phyloP scores from a whole-genome alignment of 1,140 invertebrate genomes.

The Mactra quadrangularis region DNA sequence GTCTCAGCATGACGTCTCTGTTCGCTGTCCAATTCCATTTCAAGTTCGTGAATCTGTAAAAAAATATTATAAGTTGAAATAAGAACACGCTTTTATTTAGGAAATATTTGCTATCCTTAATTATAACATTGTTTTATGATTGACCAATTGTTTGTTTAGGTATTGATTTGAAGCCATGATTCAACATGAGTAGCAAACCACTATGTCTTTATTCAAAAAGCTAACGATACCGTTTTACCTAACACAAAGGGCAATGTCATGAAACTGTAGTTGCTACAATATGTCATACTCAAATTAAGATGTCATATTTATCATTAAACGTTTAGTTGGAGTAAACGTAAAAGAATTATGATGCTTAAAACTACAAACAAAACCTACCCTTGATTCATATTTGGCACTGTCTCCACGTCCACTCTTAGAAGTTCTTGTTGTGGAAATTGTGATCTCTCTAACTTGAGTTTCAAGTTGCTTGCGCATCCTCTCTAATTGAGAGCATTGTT shows the following conservation, averaged over 20 bases:
- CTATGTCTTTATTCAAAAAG: background rate
- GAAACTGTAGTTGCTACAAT: no score
- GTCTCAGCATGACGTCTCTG: slow-evolving; percentile 95
- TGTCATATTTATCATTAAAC: no score
- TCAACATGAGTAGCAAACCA: background rate
- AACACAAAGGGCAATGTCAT: no score
- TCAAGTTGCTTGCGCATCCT: slow-evolving; percentile 98
- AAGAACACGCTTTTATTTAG: background rate
- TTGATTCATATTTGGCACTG: slow-evolving; percentile 85
- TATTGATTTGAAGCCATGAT: background rate
- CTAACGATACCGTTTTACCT: background rate
- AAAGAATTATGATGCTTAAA: background rate
- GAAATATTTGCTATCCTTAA: background rate
- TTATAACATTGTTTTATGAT: background rate
- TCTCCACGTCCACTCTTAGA: slow-evolving; percentile 97
- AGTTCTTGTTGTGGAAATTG: slow-evolving; percentile 94
- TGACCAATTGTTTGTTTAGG: background rate
- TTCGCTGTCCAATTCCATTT: slow-evolving; percentile 98
- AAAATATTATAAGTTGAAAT: background rate
- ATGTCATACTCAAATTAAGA: no score
- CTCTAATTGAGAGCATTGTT: slow-evolving; percentile 98
- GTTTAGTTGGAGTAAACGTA: background rate
- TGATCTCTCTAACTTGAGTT: slow-evolving; percentile 98
- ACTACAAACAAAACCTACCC: no score
- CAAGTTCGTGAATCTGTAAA: slow-evolving; percentile 88